Evolutionary conservation across 2,888 invertebrate species (phyloP).

Genomic region (Hirtodrosophila confusa): DNA sequence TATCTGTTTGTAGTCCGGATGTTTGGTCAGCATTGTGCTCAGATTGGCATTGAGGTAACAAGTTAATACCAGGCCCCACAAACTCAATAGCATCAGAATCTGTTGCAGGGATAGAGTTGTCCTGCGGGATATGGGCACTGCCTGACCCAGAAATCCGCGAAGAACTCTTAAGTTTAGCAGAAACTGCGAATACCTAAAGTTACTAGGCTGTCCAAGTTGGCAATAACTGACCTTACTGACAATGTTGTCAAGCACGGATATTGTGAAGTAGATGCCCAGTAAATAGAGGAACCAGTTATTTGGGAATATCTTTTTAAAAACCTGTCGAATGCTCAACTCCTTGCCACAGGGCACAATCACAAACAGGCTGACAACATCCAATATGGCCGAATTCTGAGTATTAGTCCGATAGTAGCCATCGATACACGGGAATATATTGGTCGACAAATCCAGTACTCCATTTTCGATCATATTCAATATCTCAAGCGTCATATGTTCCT

Average conservation of each 20-base stretch:
- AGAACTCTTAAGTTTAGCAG: slow-evolving; percentile 26
- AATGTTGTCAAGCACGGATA: slow-evolving; percentile 14
- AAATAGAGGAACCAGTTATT: accelerated
- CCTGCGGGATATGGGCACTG: background rate
- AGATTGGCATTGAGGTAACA: slow-evolving; percentile 11
- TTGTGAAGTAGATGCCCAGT: slow-evolving; percentile 1
- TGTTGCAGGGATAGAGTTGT: slow-evolving; percentile 6
- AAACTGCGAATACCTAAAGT: background rate
- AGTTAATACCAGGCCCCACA: slow-evolving; percentile 12
- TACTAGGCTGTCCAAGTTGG: accelerated
- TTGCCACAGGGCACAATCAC: slow-evolving; percentile 51
- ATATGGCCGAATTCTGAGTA: background rate
- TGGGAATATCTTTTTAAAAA: slow-evolving; percentile 9
- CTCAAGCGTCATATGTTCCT: accelerated
- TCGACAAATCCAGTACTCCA: slow-evolving; percentile 32
- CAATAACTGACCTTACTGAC: background rate
- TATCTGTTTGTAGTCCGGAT: slow-evolving; percentile 27
- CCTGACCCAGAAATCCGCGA: slow-evolving; percentile 19
- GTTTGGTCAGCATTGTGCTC: slow-evolving; percentile 41
- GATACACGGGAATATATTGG: slow-evolving; percentile 1
- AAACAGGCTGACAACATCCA: slow-evolving; percentile 10
- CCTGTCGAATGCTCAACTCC: slow-evolving; percentile 14
- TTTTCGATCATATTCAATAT: background rate
- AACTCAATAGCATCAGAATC: slow-evolving; percentile 1
- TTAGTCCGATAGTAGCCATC: accelerated